Evolutionary conservation across 2,797 vertebrate species (phyloP).

Genomic region (Pteronotus mesoamericanus): DNA sequence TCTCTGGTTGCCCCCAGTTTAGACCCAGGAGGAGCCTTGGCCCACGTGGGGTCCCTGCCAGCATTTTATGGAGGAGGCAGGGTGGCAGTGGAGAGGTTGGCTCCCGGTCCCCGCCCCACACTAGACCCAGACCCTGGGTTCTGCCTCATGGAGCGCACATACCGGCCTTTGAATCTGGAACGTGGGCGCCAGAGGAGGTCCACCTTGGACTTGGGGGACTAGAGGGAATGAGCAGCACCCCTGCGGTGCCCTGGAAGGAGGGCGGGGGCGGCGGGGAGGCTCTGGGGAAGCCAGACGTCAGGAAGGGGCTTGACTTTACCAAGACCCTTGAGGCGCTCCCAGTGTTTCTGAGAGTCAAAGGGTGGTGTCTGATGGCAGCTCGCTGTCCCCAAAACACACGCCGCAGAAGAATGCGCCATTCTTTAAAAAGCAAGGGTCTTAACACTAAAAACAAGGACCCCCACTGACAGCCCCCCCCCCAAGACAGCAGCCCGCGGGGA

Average conservation of each 20-base stretch:
- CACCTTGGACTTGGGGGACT: slow-evolving; percentile 29
- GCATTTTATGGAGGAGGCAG: neutral
- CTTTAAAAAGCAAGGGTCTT: neutral
- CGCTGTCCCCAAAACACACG: neutral
- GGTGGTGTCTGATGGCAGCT: neutral
- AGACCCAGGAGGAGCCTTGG: neutral
- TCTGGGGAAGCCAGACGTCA: neutral
- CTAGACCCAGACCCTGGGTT: rapidly evolving
- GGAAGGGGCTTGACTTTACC: neutral
- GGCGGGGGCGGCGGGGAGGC: neutral
- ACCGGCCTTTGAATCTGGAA: slow-evolving; percentile 26
- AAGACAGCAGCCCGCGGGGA: neutral
- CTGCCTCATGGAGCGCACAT: rapidly evolving
- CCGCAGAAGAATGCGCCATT: rapidly evolving
- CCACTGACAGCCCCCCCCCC: neutral
- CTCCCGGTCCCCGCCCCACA: rapidly evolving
- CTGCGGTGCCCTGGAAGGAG: neutral
- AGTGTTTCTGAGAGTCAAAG: neutral
- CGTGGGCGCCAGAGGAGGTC: neutral
- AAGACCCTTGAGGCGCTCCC: rapidly evolving
- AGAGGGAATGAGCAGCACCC: neutral
- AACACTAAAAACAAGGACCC: neutral
- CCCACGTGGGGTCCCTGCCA: neutral
- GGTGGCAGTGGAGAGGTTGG: rapidly evolving
- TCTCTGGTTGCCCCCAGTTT: neutral